Base-by-base conservation (phyloP, 1,140 invertebrate species). In the Mactra quadrangularis region DNA sequence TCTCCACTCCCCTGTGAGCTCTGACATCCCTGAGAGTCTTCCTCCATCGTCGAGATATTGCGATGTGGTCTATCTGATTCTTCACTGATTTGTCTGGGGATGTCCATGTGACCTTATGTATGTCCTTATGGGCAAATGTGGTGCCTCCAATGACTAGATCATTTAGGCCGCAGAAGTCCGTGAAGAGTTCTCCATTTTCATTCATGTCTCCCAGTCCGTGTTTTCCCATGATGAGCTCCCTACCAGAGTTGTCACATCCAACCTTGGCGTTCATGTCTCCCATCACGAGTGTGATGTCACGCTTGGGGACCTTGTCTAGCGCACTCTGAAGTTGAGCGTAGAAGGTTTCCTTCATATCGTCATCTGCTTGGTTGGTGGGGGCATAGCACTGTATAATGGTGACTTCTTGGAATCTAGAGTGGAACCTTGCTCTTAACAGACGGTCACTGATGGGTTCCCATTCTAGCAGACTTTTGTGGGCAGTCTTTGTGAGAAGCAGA, bases 221-320 rank as follows among this genome's bases (percentile, higher is more conserved):
- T 15, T 33, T 77, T 25, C 84, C 84, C 59, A 85, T 87, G 31
- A 75, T 50, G 17, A 38, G 35, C 38, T 77, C 66, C 31, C 41
- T 68, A n/a, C 38, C 77, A 6, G 4, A 52, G 50, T 84, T 84
- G 47, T 87, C 52, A 22, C 27, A 53, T 29, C 87, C 78, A 25
- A 87, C 45, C n/a, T 84, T 74, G 25, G 76, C 83, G 53, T 87
- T 85, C 53, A 87, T 66, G 68, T 87, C 74, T 45, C 86, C 76
- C 59, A 78, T 86, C 19, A 87, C 45, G 50, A 75, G 22, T 4
- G 41, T 71, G 13, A 85, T 29, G 29, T 87, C 82, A 11, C 53
- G 47, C 13, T 87, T 77, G 25, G 71, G 83, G 25, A 60, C 45
- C 38, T 76, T 66, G 52, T 85, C 82, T 17, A 85, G 1, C 4